Conservation (phyloP, 1,140 invertebrate genomes). For the Drepana arcuata region DNA sequence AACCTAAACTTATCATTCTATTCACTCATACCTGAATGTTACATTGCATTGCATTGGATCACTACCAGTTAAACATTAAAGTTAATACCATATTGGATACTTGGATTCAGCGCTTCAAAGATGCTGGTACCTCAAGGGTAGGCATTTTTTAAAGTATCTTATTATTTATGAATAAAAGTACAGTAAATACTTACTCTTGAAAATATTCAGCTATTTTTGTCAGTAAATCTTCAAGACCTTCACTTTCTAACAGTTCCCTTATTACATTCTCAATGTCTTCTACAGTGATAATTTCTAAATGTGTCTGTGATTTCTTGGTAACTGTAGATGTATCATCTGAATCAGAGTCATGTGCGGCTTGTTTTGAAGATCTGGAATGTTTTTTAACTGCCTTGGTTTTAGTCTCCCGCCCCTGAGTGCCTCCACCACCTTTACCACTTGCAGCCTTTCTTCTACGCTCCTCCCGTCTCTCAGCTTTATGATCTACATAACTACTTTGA, state of each 20-base stretch:
- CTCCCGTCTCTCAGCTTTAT: conserved; percentile 85
- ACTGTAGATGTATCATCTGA: conserved; percentile 73
- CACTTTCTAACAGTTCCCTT: conserved; percentile 74
- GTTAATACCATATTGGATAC: no score
- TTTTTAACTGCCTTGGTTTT: conserved; percentile 96
- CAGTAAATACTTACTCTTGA: conserved; percentile 65
- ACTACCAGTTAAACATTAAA: no score
- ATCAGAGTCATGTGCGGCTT: conserved; percentile 72
- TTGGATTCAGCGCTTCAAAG: no score
- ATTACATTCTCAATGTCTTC: conserved; percentile 81
- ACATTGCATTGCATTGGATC: no score
- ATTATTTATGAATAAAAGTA: conserved; percentile 7
- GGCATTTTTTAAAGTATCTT: no score
- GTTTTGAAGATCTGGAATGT: conserved; percentile 69
- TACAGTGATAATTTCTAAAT: conserved; percentile 77
- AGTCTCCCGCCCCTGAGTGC: conserved; percentile 93
- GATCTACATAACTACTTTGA: conserved; percentile 63
- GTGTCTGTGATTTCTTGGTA: conserved; percentile 49
- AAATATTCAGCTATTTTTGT: conserved; percentile 75
- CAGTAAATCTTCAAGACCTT: conserved; percentile 77
- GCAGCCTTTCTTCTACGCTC: conserved; percentile 91
- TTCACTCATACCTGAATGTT: no score
- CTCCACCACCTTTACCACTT: conserved; percentile 89
- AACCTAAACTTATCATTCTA: no score
- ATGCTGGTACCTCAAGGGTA: no score